Evolutionary conservation across 2,797 vertebrate species (phyloP).

Genomic region (Sparus aurata): DNA sequence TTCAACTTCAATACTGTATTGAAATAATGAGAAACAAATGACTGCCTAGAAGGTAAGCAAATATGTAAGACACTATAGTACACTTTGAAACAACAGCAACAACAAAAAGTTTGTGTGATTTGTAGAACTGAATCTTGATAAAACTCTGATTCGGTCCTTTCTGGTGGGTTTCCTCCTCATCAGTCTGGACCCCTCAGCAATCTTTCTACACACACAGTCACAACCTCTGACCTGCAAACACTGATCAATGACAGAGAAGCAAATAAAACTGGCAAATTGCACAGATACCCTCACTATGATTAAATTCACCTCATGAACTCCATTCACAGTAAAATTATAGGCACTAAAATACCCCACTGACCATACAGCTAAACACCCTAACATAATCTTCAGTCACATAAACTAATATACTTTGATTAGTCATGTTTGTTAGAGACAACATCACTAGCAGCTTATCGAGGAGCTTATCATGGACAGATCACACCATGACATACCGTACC

Average conservation of each 20-base stretch:
- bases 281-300: constrained; percentile 2
- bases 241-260: background rate
- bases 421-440: background rate
- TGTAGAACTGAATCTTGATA: background rate
- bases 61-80: background rate
- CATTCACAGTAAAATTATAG: constrained; percentile 36
- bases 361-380: constrained; percentile 38
- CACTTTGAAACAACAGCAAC: background rate
- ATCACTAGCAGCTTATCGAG: background rate
- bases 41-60: background rate
- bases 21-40: background rate
- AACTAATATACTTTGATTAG: constrained; percentile 16
- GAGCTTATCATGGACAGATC: background rate
- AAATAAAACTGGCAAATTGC: constrained; percentile 18
- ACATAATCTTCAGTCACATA: constrained; percentile 8
- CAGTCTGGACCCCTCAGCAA: background rate
- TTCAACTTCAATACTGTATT: background rate
- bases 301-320: background rate
- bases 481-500: background rate
- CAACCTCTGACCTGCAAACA: constrained; percentile 24
- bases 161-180: background rate
- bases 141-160: background rate
- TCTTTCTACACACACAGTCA: constrained; percentile 33
- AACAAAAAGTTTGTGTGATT: background rate
- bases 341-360: constrained; percentile 53